These are phyloP conservation scores for Lagria hirta DNA, from an alignment of 2,888 invertebrate genomes.

Conservation along the genomic window DNA sequence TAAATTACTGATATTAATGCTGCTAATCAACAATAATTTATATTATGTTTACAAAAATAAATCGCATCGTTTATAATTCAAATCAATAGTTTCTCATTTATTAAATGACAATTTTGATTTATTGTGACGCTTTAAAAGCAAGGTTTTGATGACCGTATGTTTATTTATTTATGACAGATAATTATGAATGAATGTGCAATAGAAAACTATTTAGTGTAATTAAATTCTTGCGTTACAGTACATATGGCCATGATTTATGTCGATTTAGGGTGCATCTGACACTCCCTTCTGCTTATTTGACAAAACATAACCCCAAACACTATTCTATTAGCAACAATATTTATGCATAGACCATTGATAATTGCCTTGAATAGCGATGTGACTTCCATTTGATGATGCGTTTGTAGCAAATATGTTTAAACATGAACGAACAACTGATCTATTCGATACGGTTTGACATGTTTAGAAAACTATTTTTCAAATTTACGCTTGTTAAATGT, in stretches of 20 bases:
- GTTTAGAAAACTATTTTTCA: constrained; percentile 23
- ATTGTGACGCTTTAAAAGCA: no score
- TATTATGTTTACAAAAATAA: no score
- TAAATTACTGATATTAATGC: no score
- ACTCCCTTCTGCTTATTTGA: constrained; percentile 47
- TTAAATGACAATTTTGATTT: no score
- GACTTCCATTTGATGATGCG: constrained; percentile 29
- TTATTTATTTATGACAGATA: no score
- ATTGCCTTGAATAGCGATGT: constrained; percentile 34
- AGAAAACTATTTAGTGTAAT: constrained; percentile 24
- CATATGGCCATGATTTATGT: constrained; percentile 41
- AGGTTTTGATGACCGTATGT: no score
- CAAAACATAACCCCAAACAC: constrained; percentile 44
- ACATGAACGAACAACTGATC: constrained; percentile 21
- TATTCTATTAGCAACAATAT: constrained; percentile 46
- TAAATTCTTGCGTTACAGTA: constrained; percentile 23
- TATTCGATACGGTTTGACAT: constrained; percentile 24
- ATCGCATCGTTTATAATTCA: no score
- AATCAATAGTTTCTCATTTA: no score
- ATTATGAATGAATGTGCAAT: no score
- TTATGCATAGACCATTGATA: constrained; percentile 45
- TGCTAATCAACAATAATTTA: no score
- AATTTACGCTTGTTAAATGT: constrained; percentile 16
- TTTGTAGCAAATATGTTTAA: constrained; percentile 16
- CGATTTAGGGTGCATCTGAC: constrained; percentile 41